Evolutionary conservation across 1,140 invertebrate genomes (phyloP).

Genomic region (Drosophila subpulchrella): DNA sequence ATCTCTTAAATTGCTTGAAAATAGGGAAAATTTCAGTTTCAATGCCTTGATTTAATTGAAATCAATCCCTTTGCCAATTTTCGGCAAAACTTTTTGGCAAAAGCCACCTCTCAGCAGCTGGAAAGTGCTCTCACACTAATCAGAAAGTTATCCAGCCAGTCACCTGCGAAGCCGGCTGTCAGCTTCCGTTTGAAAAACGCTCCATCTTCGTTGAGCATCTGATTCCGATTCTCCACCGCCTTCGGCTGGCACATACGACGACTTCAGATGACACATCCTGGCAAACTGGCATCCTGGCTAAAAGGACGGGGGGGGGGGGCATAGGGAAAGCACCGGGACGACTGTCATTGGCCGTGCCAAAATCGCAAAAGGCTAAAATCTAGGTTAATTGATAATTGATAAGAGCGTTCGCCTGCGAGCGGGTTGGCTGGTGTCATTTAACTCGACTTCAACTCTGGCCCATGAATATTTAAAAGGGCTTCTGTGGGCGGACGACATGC

Average conservation of each 20-base stretch:
- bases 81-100: not conserved
- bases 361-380: conserved; percentile 72
- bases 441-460: conserved; percentile 51
- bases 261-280: conserved; percentile 34
- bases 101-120: conserved; percentile 5
- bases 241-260: conserved; percentile 58
- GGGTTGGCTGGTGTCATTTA: conserved; percentile 30
- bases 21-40: not conserved
- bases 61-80: conserved; percentile 8
- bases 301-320: not conserved
- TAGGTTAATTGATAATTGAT: conserved; percentile 83
- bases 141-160: conserved; percentile 39
- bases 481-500: conserved; percentile 12
- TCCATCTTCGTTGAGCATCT: conserved; percentile 60
- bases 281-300: conserved; percentile 6
- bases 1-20: not conserved
- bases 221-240: conserved; percentile 33
- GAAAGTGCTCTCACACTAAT: conserved; percentile 67
- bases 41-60: not conserved
- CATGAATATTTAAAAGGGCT: conserved; percentile 63
- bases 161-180: conserved; percentile 52
- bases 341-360: conserved; percentile 66
- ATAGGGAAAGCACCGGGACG: not conserved
- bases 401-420: conserved; percentile 53
- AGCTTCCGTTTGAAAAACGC: conserved; percentile 62